Percentiles rank a stretch among this genome's conserved stretches.
Evolutionary conservation across 35 echinoderm and acorn worm species (phyloP).

Genomic region (Ophioderma brevispina): DNA sequence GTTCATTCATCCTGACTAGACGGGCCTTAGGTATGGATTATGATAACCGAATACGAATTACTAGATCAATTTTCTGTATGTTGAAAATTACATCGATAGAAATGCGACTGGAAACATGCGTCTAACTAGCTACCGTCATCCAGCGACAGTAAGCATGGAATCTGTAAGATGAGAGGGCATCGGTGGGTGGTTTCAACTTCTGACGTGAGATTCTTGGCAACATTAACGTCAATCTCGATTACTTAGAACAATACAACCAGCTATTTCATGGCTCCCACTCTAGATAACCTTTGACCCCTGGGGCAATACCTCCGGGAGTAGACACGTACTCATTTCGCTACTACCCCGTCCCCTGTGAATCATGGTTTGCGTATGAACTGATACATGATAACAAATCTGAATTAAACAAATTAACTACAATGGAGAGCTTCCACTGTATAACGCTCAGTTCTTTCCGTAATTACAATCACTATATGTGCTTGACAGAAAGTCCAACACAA

Average conservation of each 20-base stretch:
- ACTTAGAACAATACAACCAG: neutral
- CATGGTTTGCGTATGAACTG: neutral
- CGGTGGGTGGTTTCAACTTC: neutral
- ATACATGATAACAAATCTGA: neutral
- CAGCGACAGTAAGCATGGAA: constrained; percentile 10
- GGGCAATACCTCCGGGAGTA: neutral
- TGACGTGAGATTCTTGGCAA: constrained; percentile 1
- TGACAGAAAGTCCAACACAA: too few species aligned
- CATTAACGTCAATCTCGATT: constrained; percentile 10
- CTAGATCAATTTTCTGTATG: too few species aligned
- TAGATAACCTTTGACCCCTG: neutral
- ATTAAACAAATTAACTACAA: neutral
- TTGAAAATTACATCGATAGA: too few species aligned
- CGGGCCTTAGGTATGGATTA: too few species aligned
- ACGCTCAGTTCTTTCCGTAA: too few species aligned
- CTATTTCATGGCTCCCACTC: neutral
- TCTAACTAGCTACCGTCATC: too few species aligned
- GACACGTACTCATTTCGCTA: neutral
- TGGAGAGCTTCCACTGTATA: too few species aligned
- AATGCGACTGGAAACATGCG: too few species aligned
- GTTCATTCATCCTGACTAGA: too few species aligned
- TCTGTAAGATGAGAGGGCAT: neutral
- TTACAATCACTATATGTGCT: too few species aligned
- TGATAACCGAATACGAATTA: too few species aligned
- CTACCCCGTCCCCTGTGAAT: neutral